Evolutionary conservation across 2,888 invertebrate genomes (phyloP), one percentile per base, ranked within the genome.

Genomic region (Saturnia pavonia): DNA sequence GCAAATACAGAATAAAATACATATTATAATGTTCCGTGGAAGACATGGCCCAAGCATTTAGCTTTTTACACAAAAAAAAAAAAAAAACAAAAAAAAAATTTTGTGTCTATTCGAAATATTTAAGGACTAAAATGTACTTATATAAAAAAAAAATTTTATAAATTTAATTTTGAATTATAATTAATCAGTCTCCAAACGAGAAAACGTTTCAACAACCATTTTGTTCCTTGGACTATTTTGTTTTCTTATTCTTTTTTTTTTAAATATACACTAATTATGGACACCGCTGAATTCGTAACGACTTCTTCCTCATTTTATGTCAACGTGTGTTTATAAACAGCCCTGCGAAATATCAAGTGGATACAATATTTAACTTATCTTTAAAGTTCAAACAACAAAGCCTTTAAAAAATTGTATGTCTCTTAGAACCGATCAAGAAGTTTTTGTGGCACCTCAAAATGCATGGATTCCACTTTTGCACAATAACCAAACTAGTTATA

Each of bases 181-280:
- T 89, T 92, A 93, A 87, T 93, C 93, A 93, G 93, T 93, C 93
- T 92, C 91, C 82, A 79, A 80, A 79, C 85, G 86, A 91, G 87
- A 85, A 85, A 76, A 82, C 77, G 82, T 83, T 80, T 79, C 82
- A 82, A 88, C 88, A 89, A 88, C 87, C 88, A 75, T 85, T 80
- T 60, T 80, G 80, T 83, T 78, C 79, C 81, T 80, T 85, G 88
- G 86, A 88, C 86, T 85, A 83, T 81, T 9, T 75, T 72, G 78
- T 75, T 79, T 77, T 19, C 22, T 54, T 22, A 54, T 0, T 22
- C 51, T 79, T 77, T 77, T 79, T 75, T 79, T 79, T 27, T 27
- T 9, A 34, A n/a, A 34, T 16, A 34, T 60, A 19, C n/a, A 27
- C 27, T 75, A 72, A 68, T 66, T 70, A 75, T 72, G 60, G 69